A percentile compares a stretch with the other conserved stretches of the same genome.
Conservation (phyloP, 2,113 vertebrate species). For the Siphamia tubifer region DNA sequence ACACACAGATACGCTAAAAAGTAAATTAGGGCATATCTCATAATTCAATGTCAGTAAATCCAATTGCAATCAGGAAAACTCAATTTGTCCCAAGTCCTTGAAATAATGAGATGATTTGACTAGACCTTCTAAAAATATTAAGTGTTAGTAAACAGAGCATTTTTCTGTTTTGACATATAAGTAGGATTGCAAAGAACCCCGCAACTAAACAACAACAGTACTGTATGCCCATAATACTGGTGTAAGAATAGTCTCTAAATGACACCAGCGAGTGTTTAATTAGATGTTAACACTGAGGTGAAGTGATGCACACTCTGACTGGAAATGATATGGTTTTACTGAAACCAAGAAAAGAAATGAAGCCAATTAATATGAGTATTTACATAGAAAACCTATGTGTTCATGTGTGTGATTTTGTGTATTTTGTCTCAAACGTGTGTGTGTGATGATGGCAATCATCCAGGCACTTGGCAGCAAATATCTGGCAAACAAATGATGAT, state of each 20-base stretch:
- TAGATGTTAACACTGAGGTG: constrained; percentile 38
- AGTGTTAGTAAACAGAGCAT: constrained; percentile 66
- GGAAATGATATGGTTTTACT: constrained; percentile 18
- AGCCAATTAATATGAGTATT: neutral
- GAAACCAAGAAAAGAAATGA: neutral
- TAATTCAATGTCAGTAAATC: constrained; percentile 87
- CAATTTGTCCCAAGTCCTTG: constrained; percentile 71
- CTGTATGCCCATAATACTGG: constrained; percentile 21
- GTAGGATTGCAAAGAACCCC: constrained; percentile 16
- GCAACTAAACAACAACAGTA: constrained; percentile 15
- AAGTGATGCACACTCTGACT: neutral
- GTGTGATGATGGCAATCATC: constrained; percentile 50
- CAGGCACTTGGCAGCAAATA: constrained; percentile 68
- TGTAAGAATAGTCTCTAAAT: constrained; percentile 58
- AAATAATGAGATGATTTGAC: constrained; percentile 71
- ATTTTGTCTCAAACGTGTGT: neutral
- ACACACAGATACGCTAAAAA: constrained; percentile 51
- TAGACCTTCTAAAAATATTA: constrained; percentile 72
- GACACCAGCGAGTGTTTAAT: constrained; percentile 29
- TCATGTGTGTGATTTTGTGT: constrained; percentile 9
- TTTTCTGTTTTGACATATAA: constrained; percentile 63
- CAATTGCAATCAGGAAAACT: constrained; percentile 81
- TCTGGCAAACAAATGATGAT: constrained; percentile 72
- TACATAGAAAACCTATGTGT: neutral
- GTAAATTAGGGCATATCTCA: constrained; percentile 76